Evolutionary conservation across 2,113 vertebrate genomes (phyloP).

Genomic region (Thunnus maccoyii): DNA sequence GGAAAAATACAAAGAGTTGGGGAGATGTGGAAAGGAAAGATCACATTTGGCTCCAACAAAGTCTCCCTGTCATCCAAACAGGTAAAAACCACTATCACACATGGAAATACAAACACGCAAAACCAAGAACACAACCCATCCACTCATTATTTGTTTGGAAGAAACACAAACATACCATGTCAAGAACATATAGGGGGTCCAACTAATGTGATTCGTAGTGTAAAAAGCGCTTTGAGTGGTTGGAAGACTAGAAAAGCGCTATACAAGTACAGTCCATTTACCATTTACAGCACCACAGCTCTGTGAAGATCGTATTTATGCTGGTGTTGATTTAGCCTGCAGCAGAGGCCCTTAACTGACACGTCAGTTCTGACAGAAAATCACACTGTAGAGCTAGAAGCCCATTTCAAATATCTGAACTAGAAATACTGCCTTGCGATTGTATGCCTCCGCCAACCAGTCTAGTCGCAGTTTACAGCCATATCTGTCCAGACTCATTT

Average conservation of each 20-base stretch:
- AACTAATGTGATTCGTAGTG: neutral
- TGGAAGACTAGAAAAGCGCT: too few species aligned
- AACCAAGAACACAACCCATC: neutral
- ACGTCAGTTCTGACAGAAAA: constrained; percentile 24
- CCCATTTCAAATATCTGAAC: neutral
- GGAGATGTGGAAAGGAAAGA: neutral
- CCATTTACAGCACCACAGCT: neutral
- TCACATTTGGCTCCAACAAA: too few species aligned
- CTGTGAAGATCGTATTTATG: constrained; percentile 2
- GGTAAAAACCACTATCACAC: too few species aligned
- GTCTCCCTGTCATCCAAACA: too few species aligned
- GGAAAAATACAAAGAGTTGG: neutral
- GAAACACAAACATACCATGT: neutral
- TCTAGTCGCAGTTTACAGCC: too few species aligned
- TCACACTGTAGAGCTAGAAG: neutral
- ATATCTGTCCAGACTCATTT: too few species aligned
- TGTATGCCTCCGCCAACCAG: too few species aligned
- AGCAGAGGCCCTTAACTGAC: constrained; percentile 18
- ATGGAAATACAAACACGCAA: neutral
- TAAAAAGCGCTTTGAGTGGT: too few species aligned
- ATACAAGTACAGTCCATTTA: too few species aligned
- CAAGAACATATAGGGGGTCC: neutral
- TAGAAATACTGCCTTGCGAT: too few species aligned
- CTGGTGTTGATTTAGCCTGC: constrained; percentile 16
- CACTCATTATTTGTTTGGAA: too few species aligned